Percentiles rank a stretch among this genome's conserved stretches.
Conservation (phyloP, 2,113 vertebrate genomes). For the Lanius ludovicianus region DNA sequence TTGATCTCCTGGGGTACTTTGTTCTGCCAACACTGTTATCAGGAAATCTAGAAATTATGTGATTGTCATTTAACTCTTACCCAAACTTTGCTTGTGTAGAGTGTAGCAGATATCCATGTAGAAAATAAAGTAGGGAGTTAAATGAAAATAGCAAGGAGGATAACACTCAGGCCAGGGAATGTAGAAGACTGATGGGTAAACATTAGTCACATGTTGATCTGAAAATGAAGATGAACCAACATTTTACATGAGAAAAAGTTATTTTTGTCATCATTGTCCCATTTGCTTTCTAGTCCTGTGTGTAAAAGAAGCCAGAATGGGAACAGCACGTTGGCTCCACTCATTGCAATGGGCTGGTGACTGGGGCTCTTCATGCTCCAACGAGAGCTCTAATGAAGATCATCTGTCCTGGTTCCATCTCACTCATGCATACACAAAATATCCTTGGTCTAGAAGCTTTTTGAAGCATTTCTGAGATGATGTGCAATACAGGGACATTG, state of each 20-base stretch:
- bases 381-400: not conserved
- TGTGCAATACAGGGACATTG: not conserved
- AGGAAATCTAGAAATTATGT: conserved; percentile 45
- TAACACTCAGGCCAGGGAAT: not conserved
- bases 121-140: not conserved
- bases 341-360: not conserved
- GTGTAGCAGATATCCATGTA: not conserved
- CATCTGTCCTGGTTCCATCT: not conserved
- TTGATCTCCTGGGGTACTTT: conserved; percentile 47
- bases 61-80: conserved; percentile 57
- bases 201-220: not conserved
- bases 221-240: not conserved
- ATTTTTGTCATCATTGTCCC: not conserved
- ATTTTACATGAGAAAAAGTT: not conserved
- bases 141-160: not conserved
- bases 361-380: not conserved
- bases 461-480: not conserved
- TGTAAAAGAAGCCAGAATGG: not conserved
- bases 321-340: not conserved
- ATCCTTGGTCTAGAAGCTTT: not conserved
- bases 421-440: not conserved
- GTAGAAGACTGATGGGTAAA: not conserved
- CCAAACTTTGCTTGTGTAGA: not conserved
- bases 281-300: not conserved
- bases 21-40: conserved; percentile 55